Percentiles rank a stretch among this genome's conserved stretches.
phyloP scores from a whole-genome alignment of 35 echinoderm and acorn worm species.

The Anneissia japonica region DNA sequence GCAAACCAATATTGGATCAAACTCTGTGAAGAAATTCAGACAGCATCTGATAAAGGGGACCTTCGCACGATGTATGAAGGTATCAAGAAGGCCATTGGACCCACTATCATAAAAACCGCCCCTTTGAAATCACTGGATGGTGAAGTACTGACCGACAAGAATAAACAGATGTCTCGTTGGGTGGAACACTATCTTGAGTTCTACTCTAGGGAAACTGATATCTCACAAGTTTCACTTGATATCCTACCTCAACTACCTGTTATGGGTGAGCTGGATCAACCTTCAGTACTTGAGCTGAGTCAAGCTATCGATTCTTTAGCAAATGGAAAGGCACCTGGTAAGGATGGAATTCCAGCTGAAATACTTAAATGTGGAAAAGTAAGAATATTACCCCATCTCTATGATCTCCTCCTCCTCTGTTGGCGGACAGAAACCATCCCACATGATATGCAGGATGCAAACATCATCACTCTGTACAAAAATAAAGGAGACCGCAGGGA shows the following conservation, averaged over 20 bases:
- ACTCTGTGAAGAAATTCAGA: not conserved
- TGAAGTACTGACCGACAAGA: no score
- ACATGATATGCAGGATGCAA: not conserved
- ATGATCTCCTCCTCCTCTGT: slow-evolving; percentile 26
- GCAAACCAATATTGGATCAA: no score
- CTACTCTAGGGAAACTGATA: not conserved
- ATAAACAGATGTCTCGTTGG: not conserved
- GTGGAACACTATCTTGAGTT: not conserved
- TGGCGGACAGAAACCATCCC: slow-evolving; percentile 4
- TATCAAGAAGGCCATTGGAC: slow-evolving; percentile 8
- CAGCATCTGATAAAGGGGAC: not conserved
- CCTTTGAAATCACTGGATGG: not conserved
- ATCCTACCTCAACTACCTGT: not conserved
- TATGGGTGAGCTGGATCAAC: slow-evolving; percentile 1
- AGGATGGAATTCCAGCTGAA: no score
- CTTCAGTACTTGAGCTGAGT: not conserved
- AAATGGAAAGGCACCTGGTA: no score
- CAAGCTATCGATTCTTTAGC: no score
- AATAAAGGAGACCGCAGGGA: slow-evolving; percentile 9
- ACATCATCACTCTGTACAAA: slow-evolving; percentile 6
- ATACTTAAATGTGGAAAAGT: no score
- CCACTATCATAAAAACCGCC: not conserved
- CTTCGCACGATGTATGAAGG: not conserved
- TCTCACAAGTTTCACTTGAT: not conserved
- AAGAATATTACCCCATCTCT: not conserved